Evolutionary conservation across 2,113 vertebrate genomes (phyloP).

Genomic region (Rutilus rutilus): DNA sequence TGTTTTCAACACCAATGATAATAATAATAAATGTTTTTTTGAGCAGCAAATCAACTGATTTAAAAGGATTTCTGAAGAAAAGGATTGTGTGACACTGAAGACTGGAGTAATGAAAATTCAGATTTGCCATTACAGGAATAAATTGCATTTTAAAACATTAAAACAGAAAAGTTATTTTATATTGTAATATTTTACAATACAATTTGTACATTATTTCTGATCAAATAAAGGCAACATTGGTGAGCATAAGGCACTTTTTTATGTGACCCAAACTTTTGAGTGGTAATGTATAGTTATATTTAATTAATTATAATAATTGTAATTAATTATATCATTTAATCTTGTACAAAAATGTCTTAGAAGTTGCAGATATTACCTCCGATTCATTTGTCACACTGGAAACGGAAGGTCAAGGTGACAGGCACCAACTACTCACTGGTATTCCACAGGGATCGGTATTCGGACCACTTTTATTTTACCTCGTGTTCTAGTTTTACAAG

Average conservation of each 20-base stretch:
- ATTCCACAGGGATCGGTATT: not conserved
- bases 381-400: not conserved
- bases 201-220: not conserved
- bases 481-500: not conserved
- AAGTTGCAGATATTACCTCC: not conserved
- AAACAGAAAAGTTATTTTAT: not conserved
- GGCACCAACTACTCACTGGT: not conserved
- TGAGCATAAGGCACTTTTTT: not conserved
- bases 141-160: not conserved
- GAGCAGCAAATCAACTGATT: not conserved
- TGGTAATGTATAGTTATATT: too few relatives aligned
- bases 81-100: too few relatives aligned
- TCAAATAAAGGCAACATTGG: not conserved
- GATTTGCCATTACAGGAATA: not conserved
- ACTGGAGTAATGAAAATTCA: too few relatives aligned
- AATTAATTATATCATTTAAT: not conserved
- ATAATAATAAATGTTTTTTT: not conserved
- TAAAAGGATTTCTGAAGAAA: not conserved
- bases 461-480: not conserved
- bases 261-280: too few relatives aligned
- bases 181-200: not conserved
- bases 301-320: too few relatives aligned
- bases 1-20: too few relatives aligned
- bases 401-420: not conserved
- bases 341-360: not conserved